Evolutionary conservation across 2,797 vertebrate genomes (phyloP), one percentile per base, ranked within the genome.

Genomic region (Coracias cyanogaster): DNA sequence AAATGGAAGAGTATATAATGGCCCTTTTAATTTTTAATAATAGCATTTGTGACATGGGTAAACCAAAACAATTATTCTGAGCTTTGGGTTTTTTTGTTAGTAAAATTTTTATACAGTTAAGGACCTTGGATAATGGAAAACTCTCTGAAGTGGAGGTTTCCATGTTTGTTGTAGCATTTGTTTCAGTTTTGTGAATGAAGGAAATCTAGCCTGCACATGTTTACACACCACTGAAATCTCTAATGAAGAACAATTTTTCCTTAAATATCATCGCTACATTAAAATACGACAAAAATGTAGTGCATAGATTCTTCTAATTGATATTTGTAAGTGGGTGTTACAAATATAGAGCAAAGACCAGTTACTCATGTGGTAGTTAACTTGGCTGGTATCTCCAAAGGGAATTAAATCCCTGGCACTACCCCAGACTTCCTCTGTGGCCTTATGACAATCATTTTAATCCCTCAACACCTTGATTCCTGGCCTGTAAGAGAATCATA

Each of bases 41-140:
- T 4, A 33, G 6, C 12, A 54, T 7, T 29, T 7, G 3, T 3
- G 1, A 55, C 39, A 76, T 0, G 41, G 15, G 28, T 28, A 77
- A 90, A 57, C 8, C 17, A 79, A 61, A 51, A 41, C 13, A 77
- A 57, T 82, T 77, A 66, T n/a, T 83, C n/a, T 7, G 7, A 51
- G 35, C 8, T 88, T 65, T 37, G 45, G 45, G 9, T 0, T 24
- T 73, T 60, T 64, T 24, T 20, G 24, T 58, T 65, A 46, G 5
- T 58, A 7, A 5, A 39, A 29, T 46, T 83, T 86, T 43, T 58
- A 49, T 54, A 28, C 10, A 31, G 9, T 28, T 65, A 71, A 55
- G 22, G 41, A 21, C 14, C 10, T 9, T 33, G 2, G 4, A 17
- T 31, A 91, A 89, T 20, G 21, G 15, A 46, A 82, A 76, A 49